Conservation (phyloP, 2,888 invertebrate species). For the Pyralis farinalis region DNA sequence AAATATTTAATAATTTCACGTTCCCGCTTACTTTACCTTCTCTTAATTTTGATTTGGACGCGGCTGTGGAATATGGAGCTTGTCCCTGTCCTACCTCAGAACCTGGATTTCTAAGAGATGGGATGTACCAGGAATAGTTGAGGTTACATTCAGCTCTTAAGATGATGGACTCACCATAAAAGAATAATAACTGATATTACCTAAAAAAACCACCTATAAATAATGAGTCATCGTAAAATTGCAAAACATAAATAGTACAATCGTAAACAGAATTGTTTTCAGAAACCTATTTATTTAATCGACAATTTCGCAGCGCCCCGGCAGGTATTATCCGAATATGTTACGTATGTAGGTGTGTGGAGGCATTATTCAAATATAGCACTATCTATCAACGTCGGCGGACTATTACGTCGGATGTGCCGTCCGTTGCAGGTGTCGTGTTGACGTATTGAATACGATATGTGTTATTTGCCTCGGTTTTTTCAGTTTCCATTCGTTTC, state of each 20-base stretch:
- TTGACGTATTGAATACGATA: conserved; percentile 26
- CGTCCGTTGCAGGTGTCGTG: conserved; percentile 28
- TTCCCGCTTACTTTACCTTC: no score
- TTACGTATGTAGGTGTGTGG: conserved; percentile 4
- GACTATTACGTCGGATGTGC: conserved; percentile 22
- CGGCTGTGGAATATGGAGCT: no score
- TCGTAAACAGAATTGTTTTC: neutral
- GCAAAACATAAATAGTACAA: neutral
- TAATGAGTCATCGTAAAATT: no score
- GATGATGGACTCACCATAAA: no score
- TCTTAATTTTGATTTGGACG: no score
- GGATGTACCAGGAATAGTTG: no score
- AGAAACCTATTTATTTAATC: neutral
- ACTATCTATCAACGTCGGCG: conserved; percentile 32
- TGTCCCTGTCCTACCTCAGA: no score
- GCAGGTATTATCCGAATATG: conserved; percentile 2
- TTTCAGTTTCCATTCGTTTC: conserved; percentile 4
- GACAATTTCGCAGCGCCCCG: neutral
- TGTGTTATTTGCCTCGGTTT: conserved; percentile 11
- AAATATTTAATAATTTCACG: no score
- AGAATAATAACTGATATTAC: no score
- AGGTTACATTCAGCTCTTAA: no score
- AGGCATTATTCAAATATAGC: conserved; percentile 32
- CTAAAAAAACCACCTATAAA: no score
- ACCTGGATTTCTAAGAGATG: no score